Base-by-base conservation (phyloP, 2,888 invertebrate species). In the Cyclophora albipunctata region DNA sequence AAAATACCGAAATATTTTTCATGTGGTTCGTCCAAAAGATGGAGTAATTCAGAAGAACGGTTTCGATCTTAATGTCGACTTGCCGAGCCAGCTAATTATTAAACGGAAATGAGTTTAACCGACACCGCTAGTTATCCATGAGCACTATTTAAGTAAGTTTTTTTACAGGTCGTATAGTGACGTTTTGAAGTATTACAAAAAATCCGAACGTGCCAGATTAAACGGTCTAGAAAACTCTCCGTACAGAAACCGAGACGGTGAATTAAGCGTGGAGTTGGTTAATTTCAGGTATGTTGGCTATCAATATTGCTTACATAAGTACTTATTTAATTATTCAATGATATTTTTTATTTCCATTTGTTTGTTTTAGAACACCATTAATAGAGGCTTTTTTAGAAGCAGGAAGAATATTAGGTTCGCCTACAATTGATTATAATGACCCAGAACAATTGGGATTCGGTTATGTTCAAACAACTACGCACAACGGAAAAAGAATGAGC, bases 391-490 rank as follows among this genome's bases (percentile, higher is more conserved):
- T 94, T 63, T 77, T 95, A 2, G 79, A 91, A 57, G 91, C 92
- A 0, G 92, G 92, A 2, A 72, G 84, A 53, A 90, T 93, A 68
- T 73, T 91, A 52, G 94, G 94, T 0, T 86, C 91, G 46, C 90
- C 91, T 0, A 85, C 91, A 48, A 84, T 91, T 3, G 94, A 95
- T 71, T 93, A 94, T 68, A 94, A 94, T 67, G 91, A 91, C 1
- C 83, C 87, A 6, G 77, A 81, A 40, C 54, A 67, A 51, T 68
- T 82, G 0, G 94, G 93, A 5, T 92, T 93, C 56, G 90, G 91
- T 34, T 90, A 88, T 50, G 71, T 91, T 3, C 94, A 93, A 71
- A 85, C 91, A 2, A 93, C 91, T 34, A 90, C 89, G 3, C 78
- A 84, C 42, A 81, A 90, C 48, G 93, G 94, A 0, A 90, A 88